A percentile compares a stretch with the other conserved stretches of the same genome.
Evolutionary conservation across 2,113 vertebrate species (phyloP).

Genomic region (Monarcha castaneiventris): DNA sequence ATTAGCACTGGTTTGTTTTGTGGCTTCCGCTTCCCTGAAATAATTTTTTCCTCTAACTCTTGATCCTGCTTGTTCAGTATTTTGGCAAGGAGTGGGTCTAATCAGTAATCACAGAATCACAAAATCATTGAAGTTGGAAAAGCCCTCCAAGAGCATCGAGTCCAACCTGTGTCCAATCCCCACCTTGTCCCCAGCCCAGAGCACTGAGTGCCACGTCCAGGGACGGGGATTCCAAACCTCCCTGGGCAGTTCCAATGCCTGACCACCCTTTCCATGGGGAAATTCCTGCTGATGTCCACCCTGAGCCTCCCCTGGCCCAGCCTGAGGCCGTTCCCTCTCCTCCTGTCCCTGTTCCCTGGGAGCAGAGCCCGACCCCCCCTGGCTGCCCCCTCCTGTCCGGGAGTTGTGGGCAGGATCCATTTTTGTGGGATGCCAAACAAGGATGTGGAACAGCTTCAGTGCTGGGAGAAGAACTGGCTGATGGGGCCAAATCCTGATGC

Average conservation of each 20-base stretch:
- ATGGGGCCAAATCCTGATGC: neutral
- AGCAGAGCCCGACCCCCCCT: neutral
- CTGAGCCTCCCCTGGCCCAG: neutral
- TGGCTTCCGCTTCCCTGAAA: neutral
- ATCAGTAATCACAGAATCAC: neutral
- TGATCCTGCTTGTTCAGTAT: neutral
- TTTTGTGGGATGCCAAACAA: neutral
- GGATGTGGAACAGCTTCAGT: neutral
- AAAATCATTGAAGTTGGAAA: neutral
- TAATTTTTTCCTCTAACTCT: neutral
- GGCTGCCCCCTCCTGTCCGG: neutral
- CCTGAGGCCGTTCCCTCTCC: neutral
- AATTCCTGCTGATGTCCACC: fast-evolving
- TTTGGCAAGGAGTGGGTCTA: neutral
- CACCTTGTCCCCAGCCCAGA: neutral
- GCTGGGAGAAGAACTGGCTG: neutral
- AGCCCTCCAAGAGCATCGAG: neutral
- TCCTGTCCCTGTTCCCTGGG: neutral
- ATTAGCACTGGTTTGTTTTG: neutral
- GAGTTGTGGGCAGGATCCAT: neutral
- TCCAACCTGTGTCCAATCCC: fast-evolving
- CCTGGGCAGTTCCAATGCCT: neutral
- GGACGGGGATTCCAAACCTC: neutral
- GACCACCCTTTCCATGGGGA: fast-evolving
- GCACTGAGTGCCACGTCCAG: neutral